Base-by-base conservation (phyloP, 2,888 invertebrate genomes). In the Rapana venosa region DNA sequence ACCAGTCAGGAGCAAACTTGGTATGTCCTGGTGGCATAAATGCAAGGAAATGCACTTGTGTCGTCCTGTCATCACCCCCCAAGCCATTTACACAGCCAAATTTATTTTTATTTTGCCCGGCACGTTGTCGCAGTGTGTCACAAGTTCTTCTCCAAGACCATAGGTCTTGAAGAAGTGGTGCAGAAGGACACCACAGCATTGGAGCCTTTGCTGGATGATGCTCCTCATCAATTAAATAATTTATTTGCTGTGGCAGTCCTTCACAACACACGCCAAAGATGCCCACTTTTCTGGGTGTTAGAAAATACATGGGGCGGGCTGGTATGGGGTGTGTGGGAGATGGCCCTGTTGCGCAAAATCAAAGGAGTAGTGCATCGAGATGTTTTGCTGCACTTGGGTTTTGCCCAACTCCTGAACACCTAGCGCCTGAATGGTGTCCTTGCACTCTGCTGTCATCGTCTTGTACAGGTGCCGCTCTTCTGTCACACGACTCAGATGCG, bases 311-410 rank as follows among this genome's bases (percentile, higher is more conserved):
- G 26, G 92, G 93, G 35, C 93, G 26, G 93, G 93, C 88, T 93
- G 92, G 61, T 89, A 88, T 20, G 92, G 92, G 83, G 92, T 90
- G 66, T 87, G 91, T 2, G 92, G 93, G 58, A 90, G 91, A 81
- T 92, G 91, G n/a, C 92, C 90, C 81, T 93, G 92, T 58, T 93
- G 93, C 15, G 92, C 92, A 91, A 90, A 93, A 70, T 93, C 93
- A 91, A 92, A 92, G 22, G 84, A 87, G 77, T 93, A 93, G 61
- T 92, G 92, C 32, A 32, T 30, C 4, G 61, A 20, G 11, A 85
- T 17, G 32, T 85, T 32, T 56, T 30, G n/a, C 8, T 32, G 0
- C 0, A 56, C 56, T 2, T 13, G 0, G n/a, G 22, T 56, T 4
- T 6, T 6, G 8, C 84, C 56, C 56, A 56, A 58, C 13, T 17